Percentiles rank a stretch among this genome's conserved stretches.
Conservation (phyloP, 2,113 vertebrate species). For the Rhineura floridana region DNA sequence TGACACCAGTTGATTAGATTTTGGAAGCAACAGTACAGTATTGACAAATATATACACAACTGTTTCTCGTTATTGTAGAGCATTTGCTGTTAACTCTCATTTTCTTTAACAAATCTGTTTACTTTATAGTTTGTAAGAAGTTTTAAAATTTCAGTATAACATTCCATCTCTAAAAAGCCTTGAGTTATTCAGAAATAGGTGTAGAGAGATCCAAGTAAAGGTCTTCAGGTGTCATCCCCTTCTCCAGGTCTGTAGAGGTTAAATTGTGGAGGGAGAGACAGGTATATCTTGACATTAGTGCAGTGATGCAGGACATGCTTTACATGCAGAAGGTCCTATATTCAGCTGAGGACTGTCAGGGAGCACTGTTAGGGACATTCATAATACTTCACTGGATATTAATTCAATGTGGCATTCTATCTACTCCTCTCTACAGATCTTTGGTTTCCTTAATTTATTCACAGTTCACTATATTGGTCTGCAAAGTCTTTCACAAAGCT, state of each 20-base stretch:
- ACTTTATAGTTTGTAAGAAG: neutral
- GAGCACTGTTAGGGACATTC: neutral
- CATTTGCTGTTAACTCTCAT: neutral
- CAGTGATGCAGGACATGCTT: too few relatives aligned
- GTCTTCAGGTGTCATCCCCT: neutral
- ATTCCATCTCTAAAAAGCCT: neutral
- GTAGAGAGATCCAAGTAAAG: neutral
- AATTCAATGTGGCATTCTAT: neutral
- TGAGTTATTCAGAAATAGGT: neutral
- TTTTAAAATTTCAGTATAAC: neutral
- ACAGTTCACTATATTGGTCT: neutral
- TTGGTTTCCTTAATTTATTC: neutral
- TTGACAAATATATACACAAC: neutral
- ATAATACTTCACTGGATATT: neutral
- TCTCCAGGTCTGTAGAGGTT: neutral
- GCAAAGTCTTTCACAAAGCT: neutral
- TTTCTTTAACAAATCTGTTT: neutral
- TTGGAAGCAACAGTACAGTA: neutral
- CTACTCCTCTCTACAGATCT: neutral
- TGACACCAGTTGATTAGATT: neutral
- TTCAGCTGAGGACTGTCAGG: neutral
- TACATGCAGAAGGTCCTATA: neutral
- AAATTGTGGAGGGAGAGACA: neutral
- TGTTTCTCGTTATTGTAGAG: neutral
- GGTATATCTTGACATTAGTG: neutral